phyloP scores from a whole-genome alignment of 2,113 vertebrate genomes.

The Xenotilapia longispinis region DNA sequence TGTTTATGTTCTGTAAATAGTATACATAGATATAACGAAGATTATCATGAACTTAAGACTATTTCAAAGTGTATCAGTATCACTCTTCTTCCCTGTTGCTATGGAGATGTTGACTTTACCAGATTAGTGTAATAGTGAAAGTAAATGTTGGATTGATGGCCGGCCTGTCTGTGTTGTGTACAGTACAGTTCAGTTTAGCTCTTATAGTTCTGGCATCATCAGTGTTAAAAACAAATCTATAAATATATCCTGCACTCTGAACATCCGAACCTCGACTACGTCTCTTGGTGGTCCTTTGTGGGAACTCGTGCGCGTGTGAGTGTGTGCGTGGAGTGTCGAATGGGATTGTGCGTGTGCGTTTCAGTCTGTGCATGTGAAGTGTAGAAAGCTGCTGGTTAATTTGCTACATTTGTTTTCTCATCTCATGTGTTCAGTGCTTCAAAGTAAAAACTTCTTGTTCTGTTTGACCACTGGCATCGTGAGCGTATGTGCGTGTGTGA shows the following conservation, averaged over 20 bases:
- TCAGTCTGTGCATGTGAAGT: neutral
- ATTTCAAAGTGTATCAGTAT: conserved; percentile 38
- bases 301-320: neutral
- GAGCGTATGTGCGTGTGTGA: neutral
- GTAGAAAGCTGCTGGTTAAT: conserved; percentile 1
- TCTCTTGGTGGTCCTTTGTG: neutral
- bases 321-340: neutral
- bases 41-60: neutral
- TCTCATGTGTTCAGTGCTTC: conserved; percentile 43
- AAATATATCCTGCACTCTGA: neutral
- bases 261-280: neutral
- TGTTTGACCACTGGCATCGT: conserved; percentile 35
- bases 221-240: conserved; percentile 36
- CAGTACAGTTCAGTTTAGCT: conserved; percentile 32
- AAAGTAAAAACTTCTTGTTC: conserved; percentile 31
- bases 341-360: neutral
- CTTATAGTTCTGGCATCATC: conserved; percentile 1
- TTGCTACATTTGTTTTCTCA: conserved; percentile 5
- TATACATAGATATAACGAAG: conserved; percentile 37
- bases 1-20: conserved; percentile 53
- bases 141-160: conserved; percentile 28
- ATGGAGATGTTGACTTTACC: conserved; percentile 14
- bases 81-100: conserved; percentile 7
- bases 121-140: conserved; percentile 34
- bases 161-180: conserved; percentile 35